Evolutionary conservation across 2,113 vertebrate genomes (phyloP).

Genomic region (Heterochromis multidens): DNA sequence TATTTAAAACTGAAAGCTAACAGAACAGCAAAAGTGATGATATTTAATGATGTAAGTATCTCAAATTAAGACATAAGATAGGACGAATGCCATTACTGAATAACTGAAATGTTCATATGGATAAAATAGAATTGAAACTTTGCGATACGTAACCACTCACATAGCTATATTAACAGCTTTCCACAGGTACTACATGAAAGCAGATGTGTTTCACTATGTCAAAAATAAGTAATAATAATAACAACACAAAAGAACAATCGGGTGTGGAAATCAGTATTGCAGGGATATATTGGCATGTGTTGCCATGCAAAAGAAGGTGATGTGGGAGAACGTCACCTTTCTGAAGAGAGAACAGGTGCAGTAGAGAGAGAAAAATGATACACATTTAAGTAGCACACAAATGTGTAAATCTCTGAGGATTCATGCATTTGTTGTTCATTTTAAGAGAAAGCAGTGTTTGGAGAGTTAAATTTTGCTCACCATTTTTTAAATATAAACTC

Average conservation of each 20-base stretch:
- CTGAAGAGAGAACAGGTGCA: background rate
- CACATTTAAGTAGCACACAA: background rate
- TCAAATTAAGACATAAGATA: background rate
- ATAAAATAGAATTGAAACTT: background rate
- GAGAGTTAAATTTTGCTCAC: background rate
- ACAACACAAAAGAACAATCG: background rate
- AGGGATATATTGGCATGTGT: background rate
- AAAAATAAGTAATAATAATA: background rate
- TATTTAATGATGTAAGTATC: too few relatives aligned
- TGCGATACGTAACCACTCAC: background rate
- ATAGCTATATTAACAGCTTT: background rate
- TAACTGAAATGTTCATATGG: background rate
- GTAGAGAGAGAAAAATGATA: background rate
- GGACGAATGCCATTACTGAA: background rate
- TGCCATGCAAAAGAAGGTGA: background rate
- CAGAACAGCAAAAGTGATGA: background rate
- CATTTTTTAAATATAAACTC: background rate
- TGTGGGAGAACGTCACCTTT: background rate
- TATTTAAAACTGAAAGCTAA: background rate
- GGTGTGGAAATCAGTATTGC: background rate
- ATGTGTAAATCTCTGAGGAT: background rate
- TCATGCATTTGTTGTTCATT: background rate
- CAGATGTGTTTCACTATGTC: background rate
- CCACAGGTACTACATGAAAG: background rate
- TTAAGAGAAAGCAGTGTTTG: background rate